Evolutionary conservation across 2,797 vertebrate species (phyloP).

Genomic region (Spinus pinus): DNA sequence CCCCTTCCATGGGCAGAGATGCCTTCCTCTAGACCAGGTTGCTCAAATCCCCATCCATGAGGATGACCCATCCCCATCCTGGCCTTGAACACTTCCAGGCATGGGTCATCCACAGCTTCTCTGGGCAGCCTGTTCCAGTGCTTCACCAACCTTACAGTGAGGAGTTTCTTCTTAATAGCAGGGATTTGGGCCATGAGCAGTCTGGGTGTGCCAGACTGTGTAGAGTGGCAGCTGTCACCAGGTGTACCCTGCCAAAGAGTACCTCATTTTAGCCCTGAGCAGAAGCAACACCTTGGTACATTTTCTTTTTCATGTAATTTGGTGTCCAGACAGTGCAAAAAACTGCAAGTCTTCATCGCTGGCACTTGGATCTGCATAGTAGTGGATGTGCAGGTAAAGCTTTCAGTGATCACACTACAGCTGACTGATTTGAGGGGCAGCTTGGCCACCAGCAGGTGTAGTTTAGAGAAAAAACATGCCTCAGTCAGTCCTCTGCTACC

Average conservation of each 20-base stretch:
- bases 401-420: background rate
- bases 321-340: background rate
- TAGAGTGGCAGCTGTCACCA: background rate
- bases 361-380: fast-evolving
- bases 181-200: background rate
- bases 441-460: background rate
- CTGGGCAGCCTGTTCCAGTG: background rate
- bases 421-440: background rate
- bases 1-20: background rate
- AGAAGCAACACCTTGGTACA: background rate
- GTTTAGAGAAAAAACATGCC: background rate
- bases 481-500: background rate
- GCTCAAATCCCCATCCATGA: background rate
- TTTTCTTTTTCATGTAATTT: background rate
- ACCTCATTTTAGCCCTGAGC: background rate
- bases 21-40: background rate
- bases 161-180: background rate
- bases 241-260: background rate
- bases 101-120: background rate
- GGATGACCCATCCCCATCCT: background rate
- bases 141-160: background rate
- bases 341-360: fast-evolving
- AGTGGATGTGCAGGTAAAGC: background rate
- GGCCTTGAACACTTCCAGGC: background rate
- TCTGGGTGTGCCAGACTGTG: background rate